Conservation (phyloP, 30 jellyfish, hydroid and myxozoan species). For the Turritopsis rubra region DNA sequence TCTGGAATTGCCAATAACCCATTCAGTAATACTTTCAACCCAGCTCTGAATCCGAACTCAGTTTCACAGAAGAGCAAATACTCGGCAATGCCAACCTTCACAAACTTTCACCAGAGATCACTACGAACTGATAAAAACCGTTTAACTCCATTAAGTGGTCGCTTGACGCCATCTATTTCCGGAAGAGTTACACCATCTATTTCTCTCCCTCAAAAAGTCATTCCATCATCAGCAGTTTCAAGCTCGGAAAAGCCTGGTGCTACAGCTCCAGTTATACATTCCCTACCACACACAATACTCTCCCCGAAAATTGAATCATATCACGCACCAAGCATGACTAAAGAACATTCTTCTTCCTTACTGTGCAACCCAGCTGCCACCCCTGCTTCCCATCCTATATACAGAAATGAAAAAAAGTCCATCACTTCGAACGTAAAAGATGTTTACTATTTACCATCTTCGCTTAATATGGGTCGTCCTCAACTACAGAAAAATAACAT, state of each 20-base stretch:
- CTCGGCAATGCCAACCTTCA: background rate
- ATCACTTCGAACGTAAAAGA: background rate
- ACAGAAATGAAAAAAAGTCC: background rate
- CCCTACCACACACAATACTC: background rate
- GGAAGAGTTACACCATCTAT: constrained; percentile 20
- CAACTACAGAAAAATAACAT: background rate
- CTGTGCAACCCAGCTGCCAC: background rate
- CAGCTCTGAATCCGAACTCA: background rate
- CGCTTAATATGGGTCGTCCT: constrained; percentile 5
- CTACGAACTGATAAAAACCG: background rate
- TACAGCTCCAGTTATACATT: constrained; percentile 1
- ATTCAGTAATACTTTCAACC: constrained; percentile 8
- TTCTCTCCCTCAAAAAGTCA: background rate
- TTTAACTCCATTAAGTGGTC: background rate
- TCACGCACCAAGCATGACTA: background rate
- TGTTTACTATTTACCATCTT: background rate
- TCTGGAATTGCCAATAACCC: background rate
- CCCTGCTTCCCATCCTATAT: background rate
- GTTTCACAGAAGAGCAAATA: background rate
- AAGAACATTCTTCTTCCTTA: background rate
- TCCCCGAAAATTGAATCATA: background rate
- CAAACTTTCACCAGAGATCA: constrained; percentile 10
- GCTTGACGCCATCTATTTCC: constrained; percentile 12
- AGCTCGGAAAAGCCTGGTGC: background rate
- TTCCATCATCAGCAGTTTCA: background rate